A percentile compares a stretch with the other conserved stretches of the same genome.
phyloP scores from a whole-genome alignment of 2,888 invertebrate genomes.

The Peribatodes rhomboidaria region DNA sequence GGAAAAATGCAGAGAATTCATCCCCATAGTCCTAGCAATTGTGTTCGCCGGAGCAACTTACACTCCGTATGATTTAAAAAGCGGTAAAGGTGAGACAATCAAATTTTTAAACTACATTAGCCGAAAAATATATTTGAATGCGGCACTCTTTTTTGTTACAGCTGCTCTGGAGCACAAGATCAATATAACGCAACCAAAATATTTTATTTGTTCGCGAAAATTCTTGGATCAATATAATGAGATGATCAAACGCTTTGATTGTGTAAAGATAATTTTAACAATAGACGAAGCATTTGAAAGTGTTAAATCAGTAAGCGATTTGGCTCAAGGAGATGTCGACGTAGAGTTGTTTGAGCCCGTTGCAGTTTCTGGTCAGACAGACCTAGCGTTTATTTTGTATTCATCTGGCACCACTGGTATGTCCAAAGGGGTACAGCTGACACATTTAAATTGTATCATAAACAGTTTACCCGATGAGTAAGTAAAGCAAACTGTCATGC shows the following conservation, averaged over 20 bases:
- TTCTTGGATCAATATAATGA: constrained; percentile 75
- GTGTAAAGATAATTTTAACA: constrained; percentile 61
- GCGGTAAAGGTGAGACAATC: constrained; percentile 64
- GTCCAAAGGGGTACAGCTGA: constrained; percentile 89
- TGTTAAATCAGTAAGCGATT: constrained; percentile 55
- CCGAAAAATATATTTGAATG: constrained; percentile 12
- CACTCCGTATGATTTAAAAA: constrained; percentile 64
- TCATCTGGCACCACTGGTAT: constrained; percentile 91
- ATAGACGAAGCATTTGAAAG: constrained; percentile 58
- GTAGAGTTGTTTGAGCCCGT: constrained; percentile 71
- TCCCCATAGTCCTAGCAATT: constrained; percentile 81
- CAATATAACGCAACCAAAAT: constrained; percentile 88
- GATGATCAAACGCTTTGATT: constrained; percentile 59
- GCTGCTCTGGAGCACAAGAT: constrained; percentile 89
- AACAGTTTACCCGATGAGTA: constrained; percentile 67
- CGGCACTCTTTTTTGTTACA: constrained; percentile 60
- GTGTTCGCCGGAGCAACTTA: constrained; percentile 75
- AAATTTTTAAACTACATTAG: constrained; percentile 30
- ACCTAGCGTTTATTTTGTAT: constrained; percentile 82
- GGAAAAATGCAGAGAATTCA: constrained; percentile 87
- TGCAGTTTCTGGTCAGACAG: constrained; percentile 73
- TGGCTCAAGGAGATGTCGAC: constrained; percentile 57
- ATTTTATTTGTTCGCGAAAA: constrained; percentile 87
- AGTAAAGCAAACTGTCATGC: constrained; percentile 57
- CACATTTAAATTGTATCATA: constrained; percentile 85